Evolutionary conservation across 2,888 invertebrate species (phyloP), one percentile per base, ranked within the genome.

Genomic region (Spilarctia lutea): DNA sequence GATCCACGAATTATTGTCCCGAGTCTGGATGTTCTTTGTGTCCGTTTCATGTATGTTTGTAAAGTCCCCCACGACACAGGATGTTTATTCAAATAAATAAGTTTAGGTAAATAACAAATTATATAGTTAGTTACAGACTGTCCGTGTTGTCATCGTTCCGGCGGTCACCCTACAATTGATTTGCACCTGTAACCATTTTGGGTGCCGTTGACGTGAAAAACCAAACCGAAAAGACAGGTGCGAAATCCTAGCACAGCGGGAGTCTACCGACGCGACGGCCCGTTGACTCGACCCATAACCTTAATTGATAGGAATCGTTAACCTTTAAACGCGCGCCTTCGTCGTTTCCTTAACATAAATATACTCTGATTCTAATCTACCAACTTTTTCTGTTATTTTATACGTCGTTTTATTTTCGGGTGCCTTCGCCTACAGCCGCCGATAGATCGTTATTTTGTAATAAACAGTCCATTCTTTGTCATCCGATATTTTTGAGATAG

Each of bases 241-340:
- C 93, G 93, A 96, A 94, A 95, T 95, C 94, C 91, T 92, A 83
- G 81, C 93, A 78, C 94, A 87, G 92, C 89, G 94, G 96, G 95
- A 94, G 94, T 92, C 92, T 71, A 76, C 90, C 84, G 81, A 84
- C 88, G 85, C 84, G 81, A 84, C 88, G 85, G 90, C 86, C 81
- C 90, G 85, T 88, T 93, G 91, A 89, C 89, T 93, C 92, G 88
- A 90, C 93, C 94, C 93, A 94, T 94, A 95, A 95, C 95, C 94
- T 93, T 95, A 96, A 95, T 96, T 95, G 96, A 96, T 96, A 95
- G 95, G 91, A 93, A 95, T 96, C 95, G 95, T 94, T 95, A 94
- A 94, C 93, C 95, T 94, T 94, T 94, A 94, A 94, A 92, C 92
- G 93, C 91, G 89, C 91, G 89, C 91, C 92, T 91, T 89, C 91